Base-by-base conservation (phyloP, 2,888 invertebrate species). In the Clepsis dumicolana region DNA sequence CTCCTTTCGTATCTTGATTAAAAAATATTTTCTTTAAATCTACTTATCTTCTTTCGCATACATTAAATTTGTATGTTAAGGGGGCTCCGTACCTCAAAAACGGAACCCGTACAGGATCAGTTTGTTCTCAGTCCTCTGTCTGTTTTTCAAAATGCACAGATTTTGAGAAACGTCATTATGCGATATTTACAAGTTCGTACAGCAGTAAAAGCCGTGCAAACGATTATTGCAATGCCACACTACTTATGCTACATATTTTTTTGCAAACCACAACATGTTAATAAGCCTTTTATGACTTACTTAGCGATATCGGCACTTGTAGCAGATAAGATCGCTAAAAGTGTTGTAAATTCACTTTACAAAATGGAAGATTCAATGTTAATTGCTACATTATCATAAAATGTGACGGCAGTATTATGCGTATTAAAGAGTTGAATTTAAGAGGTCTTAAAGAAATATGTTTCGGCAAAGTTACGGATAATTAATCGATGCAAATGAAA, bases 201-300 rank as follows among this genome's bases (percentile, higher is more conserved):
- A 10, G 29, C 29, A 7, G 35, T 14, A n/a, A n/a, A 41, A 48
- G 44, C 21, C 10, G 10, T 32, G 7, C 53, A 57, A 59, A 50
- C 50, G 24, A 4, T 38, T 65, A 27, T 64, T 57, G n/a, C 57
- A 48, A 48, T 48, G 21, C 21, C 18, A 18, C 18, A 8, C 16
- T n/a, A 21, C 12, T 21, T 12, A 35, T 35, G n/a, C 14, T 18
- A 16, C 56, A 7, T 35, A 14, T 56, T 52, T 44, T n/a, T 21
- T 24, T 4, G 14, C 21, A 35, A 53, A 35, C 18, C 2, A 7
- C 25, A 14, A 32, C 60, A 61, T 66, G 53, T 54, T 24, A 63
- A 67, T 67, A 29, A 57, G 10, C 27, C 62, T 50, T 63, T 63
- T 63, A 67, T 63, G 62, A 41, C 67, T 67, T 62, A 67, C 56